Conservation (phyloP, 2,888 invertebrate genomes). For the Trichopoda pennipes region DNA sequence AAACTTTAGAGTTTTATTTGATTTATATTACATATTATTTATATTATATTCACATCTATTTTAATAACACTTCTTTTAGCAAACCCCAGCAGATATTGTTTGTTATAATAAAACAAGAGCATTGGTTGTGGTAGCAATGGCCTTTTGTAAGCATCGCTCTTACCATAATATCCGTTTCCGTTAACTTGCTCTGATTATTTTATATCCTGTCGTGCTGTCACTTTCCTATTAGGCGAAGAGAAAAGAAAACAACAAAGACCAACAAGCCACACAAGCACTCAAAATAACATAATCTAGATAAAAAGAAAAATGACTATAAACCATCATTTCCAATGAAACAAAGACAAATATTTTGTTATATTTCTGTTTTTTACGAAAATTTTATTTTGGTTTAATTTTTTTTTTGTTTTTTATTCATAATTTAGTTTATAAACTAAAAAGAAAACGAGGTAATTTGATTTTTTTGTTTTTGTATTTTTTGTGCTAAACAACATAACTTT, state of each 20-base stretch:
- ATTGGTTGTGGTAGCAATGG: slow-evolving; percentile 43
- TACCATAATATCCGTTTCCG: slow-evolving; percentile 76
- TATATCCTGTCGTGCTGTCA: slow-evolving; percentile 77
- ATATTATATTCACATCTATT: no score
- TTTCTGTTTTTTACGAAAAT: slow-evolving; percentile 4
- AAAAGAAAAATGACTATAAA: slow-evolving; percentile 40
- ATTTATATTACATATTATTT: no score
- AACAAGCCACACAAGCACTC: neutral
- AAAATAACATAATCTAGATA: slow-evolving; percentile 32
- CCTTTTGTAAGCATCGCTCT: slow-evolving; percentile 62
- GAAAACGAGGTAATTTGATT: slow-evolving; percentile 42
- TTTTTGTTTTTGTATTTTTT: neutral
- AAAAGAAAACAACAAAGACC: slow-evolving; percentile 2
- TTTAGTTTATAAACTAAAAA: slow-evolving; percentile 25
- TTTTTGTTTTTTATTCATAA: slow-evolving; percentile 23
- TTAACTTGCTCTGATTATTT: slow-evolving; percentile 79
- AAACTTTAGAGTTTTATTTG: no score
- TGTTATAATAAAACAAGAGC: slow-evolving; percentile 40
- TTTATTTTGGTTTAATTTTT: slow-evolving; percentile 19
- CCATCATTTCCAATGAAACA: slow-evolving; percentile 38
- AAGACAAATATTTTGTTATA: slow-evolving; percentile 13
- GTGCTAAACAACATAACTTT: slow-evolving; percentile 8
- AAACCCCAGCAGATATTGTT: neutral
- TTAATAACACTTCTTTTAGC: neutral
- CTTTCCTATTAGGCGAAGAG: slow-evolving; percentile 41